Evolutionary conservation across 2,888 invertebrate species (phyloP).

Genomic region (Netelia virgata): DNA sequence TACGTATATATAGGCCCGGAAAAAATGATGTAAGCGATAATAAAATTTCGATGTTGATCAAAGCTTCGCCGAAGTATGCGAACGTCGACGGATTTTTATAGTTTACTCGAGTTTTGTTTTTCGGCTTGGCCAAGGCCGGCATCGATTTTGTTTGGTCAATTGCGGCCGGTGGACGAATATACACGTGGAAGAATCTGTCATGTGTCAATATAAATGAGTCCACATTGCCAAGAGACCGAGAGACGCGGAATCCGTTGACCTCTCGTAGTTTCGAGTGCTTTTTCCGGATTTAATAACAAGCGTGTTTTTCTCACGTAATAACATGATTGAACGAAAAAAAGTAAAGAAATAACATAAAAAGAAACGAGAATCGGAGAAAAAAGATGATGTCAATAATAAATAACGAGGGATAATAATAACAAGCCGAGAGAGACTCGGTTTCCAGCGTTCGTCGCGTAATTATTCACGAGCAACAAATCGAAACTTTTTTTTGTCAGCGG

Average conservation of each 20-base stretch:
- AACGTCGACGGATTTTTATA: no score
- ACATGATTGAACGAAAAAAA: neutral
- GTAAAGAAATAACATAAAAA: neutral
- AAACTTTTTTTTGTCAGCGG: no score
- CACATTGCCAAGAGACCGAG: neutral
- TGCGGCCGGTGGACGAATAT: neutral
- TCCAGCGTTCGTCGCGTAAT: no score
- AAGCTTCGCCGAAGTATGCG: neutral
- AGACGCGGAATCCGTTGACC: constrained; percentile 39
- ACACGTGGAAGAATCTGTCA: constrained; percentile 38
- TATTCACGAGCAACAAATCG: no score
- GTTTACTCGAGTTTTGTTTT: no score
- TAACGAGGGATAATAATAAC: neutral
- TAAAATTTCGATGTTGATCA: neutral
- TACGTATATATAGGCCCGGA: no score
- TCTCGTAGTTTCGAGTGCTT: constrained; percentile 12
- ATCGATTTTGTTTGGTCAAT: constrained; percentile 14
- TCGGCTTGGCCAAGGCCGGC: no score
- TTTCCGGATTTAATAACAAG: constrained; percentile 1
- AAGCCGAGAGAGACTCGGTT: no score
- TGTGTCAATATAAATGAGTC: constrained; percentile 25
- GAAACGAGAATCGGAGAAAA: neutral
- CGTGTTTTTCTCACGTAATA: constrained; percentile 5
- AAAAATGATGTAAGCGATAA: no score
- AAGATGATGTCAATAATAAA: neutral